These are phyloP conservation scores for Drosophila leontia DNA, from an alignment of 1,140 invertebrate genomes.

Conservation along the genomic window DNA sequence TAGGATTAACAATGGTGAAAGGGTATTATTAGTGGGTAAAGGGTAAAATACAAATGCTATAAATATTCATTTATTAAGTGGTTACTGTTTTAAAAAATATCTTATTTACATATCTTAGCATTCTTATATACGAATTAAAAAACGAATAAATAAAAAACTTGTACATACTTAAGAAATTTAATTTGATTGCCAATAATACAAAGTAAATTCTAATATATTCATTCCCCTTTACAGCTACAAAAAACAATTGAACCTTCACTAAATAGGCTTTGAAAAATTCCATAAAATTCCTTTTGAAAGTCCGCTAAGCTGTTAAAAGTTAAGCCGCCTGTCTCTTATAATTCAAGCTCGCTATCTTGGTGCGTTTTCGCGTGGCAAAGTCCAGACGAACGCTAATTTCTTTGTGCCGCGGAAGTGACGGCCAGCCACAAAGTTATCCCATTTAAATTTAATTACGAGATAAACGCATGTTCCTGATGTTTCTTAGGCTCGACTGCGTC, in stretches of 20 bases:
- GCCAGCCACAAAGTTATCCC: constrained; percentile 47
- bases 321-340: constrained; percentile 30
- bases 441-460: constrained; percentile 67
- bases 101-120: not conserved
- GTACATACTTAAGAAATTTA: not conserved
- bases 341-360: constrained; percentile 31
- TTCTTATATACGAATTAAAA: not conserved
- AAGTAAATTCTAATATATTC: not conserved
- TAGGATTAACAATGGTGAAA: constrained; percentile 25
- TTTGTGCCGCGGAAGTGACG: constrained; percentile 43
- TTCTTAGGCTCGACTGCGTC: constrained; percentile 45
- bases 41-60: constrained; percentile 1
- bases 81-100: constrained; percentile 32
- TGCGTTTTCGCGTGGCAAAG: constrained; percentile 27
- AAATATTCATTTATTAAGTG: constrained; percentile 1
- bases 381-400: constrained; percentile 45
- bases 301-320: constrained; percentile 12
- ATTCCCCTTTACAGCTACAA: not conserved
- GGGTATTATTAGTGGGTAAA: constrained; percentile 16
- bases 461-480: constrained; percentile 60
- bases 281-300: not conserved
- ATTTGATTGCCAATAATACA: not conserved
- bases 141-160: constrained; percentile 10
- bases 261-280: not conserved
- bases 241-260: constrained; percentile 3